Conservation (phyloP, 2,797 vertebrate genomes). For the Poecilia gillii region DNA sequence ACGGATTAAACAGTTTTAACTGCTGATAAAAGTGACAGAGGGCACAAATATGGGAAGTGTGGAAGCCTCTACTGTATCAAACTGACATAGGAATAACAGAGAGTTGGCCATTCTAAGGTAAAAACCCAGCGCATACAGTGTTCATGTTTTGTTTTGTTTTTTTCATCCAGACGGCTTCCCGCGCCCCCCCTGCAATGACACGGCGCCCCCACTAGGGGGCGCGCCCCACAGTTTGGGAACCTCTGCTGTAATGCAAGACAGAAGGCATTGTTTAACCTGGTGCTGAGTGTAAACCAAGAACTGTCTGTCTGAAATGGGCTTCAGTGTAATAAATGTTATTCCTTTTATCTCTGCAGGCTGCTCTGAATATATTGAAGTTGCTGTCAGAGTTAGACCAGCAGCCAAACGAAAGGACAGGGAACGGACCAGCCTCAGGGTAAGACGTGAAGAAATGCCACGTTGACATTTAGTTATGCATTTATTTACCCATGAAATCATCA, state of each 20-base stretch:
- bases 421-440: slow-evolving; percentile 95
- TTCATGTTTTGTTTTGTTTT: too few relatives aligned
- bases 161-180: too few relatives aligned
- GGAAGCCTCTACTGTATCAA: too few relatives aligned
- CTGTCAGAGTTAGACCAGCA: slow-evolving; percentile 98
- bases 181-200: too few relatives aligned
- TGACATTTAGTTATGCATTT: background rate
- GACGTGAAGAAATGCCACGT: background rate
- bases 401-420: slow-evolving; percentile 91
- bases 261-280: background rate
- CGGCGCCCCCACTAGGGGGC: too few relatives aligned
- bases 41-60: too few relatives aligned
- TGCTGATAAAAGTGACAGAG: too few relatives aligned
- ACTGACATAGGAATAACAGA: too few relatives aligned
- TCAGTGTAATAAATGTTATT: background rate
- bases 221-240: too few relatives aligned
- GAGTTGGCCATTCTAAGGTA: too few relatives aligned
- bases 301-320: background rate
- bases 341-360: slow-evolving; percentile 83
- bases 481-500: background rate
- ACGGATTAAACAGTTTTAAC: too few relatives aligned
- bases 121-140: too few relatives aligned
- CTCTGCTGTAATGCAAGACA: background rate
- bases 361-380: slow-evolving; percentile 96
- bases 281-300: background rate